phyloP scores from a whole-genome alignment of 2,113 vertebrate species.

The Sigmodon hispidus region DNA sequence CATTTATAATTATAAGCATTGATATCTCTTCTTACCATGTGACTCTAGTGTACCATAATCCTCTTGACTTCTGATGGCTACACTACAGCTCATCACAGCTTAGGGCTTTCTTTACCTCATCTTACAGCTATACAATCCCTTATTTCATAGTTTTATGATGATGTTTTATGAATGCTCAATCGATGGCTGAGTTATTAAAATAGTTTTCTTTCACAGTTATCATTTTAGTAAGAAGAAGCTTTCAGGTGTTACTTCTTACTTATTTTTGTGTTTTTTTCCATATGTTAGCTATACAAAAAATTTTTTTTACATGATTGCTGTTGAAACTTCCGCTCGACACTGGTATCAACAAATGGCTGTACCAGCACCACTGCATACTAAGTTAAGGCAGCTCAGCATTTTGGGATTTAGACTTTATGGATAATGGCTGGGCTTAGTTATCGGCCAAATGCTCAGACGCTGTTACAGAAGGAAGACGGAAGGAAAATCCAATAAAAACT shows the following conservation, averaged over 20 bases:
- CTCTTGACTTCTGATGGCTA: background rate
- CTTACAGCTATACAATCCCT: background rate
- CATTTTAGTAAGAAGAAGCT: slow-evolving; percentile 9
- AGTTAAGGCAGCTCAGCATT: background rate
- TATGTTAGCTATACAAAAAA: background rate
- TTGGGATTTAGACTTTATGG: background rate
- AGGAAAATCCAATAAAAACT: background rate
- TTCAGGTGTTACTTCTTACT: background rate
- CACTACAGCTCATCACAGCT: background rate
- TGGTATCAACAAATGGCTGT: background rate
- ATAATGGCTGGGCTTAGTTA: background rate
- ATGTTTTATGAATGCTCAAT: background rate
- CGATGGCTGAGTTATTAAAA: background rate
- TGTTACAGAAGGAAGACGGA: background rate
- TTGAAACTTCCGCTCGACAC: background rate
- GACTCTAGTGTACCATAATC: background rate
- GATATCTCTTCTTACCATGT: background rate
- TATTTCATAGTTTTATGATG: background rate
- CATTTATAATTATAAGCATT: background rate
- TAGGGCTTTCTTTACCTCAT: background rate
- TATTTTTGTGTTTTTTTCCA: background rate
- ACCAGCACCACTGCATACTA: background rate
- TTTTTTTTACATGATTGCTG: background rate
- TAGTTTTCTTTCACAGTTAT: background rate
- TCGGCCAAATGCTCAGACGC: slow-evolving; percentile 6